A percentile compares a stretch with the other conserved stretches of the same genome.
phyloP scores from a whole-genome alignment of 2,888 invertebrate species.

The Andrena trimmerana region DNA sequence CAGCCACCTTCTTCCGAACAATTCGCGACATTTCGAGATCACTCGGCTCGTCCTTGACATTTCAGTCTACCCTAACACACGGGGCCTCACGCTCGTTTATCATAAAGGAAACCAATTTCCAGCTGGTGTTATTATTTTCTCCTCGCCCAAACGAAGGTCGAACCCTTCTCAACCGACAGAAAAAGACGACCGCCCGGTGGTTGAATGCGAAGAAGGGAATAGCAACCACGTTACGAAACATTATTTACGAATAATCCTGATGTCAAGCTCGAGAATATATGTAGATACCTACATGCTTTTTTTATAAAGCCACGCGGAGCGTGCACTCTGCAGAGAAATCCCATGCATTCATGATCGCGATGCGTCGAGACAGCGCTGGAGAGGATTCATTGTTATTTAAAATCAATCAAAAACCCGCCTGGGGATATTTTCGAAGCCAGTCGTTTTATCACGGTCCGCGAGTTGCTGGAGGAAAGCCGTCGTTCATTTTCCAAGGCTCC shows the following conservation, averaged over 20 bases:
- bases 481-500: background rate
- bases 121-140: background rate
- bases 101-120: background rate
- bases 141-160: background rate
- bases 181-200: background rate
- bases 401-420: slow-evolving; percentile 27
- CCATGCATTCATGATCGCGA: slow-evolving; percentile 18
- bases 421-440: slow-evolving; percentile 17
- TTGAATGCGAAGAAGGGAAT: background rate
- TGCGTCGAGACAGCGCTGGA: slow-evolving; percentile 20
- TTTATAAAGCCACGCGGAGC: background rate
- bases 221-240: background rate
- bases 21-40: slow-evolving; percentile 24
- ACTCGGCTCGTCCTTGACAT: slow-evolving; percentile 17
- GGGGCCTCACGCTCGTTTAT: background rate
- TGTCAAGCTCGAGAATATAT: background rate
- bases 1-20: slow-evolving; percentile 1
- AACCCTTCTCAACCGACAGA: background rate
- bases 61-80: background rate
- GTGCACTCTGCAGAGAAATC: background rate
- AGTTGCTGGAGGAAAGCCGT: background rate
- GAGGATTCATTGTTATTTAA: slow-evolving; percentile 34
- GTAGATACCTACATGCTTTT: background rate
- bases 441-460: slow-evolving; percentile 4
- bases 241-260: background rate